phyloP scores from a whole-genome alignment of 2,888 invertebrate genomes.

The Caenorhabditis sulstoni region DNA sequence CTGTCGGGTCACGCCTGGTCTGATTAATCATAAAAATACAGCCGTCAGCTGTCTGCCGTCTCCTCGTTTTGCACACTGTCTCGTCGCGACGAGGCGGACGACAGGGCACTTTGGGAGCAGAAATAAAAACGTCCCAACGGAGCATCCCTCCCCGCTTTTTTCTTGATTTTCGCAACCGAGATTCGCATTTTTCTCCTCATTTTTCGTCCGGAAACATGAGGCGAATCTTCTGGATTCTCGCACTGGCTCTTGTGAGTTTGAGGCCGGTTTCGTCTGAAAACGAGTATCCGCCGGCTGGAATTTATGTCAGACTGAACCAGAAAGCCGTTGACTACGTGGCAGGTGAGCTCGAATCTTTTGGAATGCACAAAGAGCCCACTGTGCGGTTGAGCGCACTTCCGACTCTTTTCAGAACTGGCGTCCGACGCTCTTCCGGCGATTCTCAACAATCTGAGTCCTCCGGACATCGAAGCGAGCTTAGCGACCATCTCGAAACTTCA shows the following conservation, averaged over 20 bases:
- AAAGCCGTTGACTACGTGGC: constrained; percentile 66
- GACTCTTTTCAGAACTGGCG: constrained; percentile 54
- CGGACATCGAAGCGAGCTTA: constrained; percentile 53
- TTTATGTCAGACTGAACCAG: constrained; percentile 66
- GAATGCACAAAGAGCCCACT: too few relatives aligned
- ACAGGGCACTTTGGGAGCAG: constrained; percentile 33
- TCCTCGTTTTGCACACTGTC: constrained; percentile 5
- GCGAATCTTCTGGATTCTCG: neutral
- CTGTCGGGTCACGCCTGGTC: constrained; percentile 44
- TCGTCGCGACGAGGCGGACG: constrained; percentile 16
- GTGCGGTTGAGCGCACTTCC: neutral
- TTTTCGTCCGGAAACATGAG: constrained; percentile 25
- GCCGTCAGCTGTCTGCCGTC: constrained; percentile 45
- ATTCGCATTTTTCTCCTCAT: neutral
- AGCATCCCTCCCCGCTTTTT: constrained; percentile 13
- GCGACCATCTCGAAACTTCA: constrained; percentile 56
- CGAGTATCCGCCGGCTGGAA: constrained; percentile 57
- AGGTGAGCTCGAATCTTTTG: constrained; percentile 31
- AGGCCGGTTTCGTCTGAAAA: constrained; percentile 15
- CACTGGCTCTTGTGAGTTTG: neutral
- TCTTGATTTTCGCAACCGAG: neutral
- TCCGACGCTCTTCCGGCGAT: constrained; percentile 66
- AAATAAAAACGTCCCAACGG: constrained; percentile 2
- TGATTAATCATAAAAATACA: constrained; percentile 58
- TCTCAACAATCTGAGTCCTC: constrained; percentile 65